Evolutionary conservation across 2,888 invertebrate genomes (phyloP), one percentile per base, ranked within the genome.

Genomic region (Tortrix viridana): DNA sequence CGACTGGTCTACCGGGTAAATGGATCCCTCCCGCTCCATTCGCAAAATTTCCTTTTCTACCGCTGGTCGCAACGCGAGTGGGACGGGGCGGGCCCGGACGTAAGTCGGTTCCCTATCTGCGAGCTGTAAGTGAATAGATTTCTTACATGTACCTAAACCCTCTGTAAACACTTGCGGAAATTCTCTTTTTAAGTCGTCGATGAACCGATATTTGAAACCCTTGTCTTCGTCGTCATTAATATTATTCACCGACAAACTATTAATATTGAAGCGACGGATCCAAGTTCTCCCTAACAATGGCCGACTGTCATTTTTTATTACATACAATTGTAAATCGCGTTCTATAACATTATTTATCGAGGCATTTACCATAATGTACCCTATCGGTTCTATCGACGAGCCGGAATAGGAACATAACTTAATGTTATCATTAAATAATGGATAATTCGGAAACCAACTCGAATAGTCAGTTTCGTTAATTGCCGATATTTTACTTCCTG

Each of bases 91-190:
- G 38, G 61, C 61, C 20, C 55, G 54, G 4, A 62, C 65, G 47
- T 37, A 62, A 5, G 62, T 58, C 50, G 54, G 49, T 16, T 54
- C 55, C 5, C 3, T 22, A 20, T 65, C 56, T 38, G 32, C n/a
- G 38, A 65, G 58, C 49, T 58, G 65, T 50, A 62, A 50, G 14
- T 49, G 58, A 50, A 65, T 46, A n/a, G 50, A 16, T 49, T 55
- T 55, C 50, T 62, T 65, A 67, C 65, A 67, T 18, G 50, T 65
- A 5, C 67, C 67, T 37, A 67, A 55, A 18, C 56, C 55, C n/a
- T 65, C 49, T 2, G 53, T 53, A 55, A 67, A 67, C 12, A 65
- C 65, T 5, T 32, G 20, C 2, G 66, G 60, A 47, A 19, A 66
- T 7, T 65, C 65, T 14, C 12, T 16, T 38, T 38, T 59, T 43